Evolutionary conservation across 1,140 invertebrate genomes (phyloP).

Genomic region (Drosophila pandora): DNA sequence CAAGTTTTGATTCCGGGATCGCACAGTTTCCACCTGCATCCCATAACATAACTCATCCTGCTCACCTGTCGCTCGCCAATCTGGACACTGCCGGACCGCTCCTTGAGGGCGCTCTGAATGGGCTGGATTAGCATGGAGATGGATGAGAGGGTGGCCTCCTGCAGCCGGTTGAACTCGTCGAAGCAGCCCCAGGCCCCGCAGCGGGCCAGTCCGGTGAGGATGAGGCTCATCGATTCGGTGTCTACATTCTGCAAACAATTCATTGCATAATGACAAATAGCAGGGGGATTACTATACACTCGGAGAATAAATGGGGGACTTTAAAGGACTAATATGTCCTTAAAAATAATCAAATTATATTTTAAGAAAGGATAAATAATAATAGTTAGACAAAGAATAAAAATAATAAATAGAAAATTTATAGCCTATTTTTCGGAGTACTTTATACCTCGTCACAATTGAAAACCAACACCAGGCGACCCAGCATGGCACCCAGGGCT

Average conservation of each 20-base stretch:
- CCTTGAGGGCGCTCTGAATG: constrained; percentile 93
- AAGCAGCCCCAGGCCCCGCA: constrained; percentile 99
- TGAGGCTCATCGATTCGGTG: constrained; percentile 95
- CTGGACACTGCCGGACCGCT: constrained; percentile 86
- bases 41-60: constrained; percentile 44
- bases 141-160: constrained; percentile 95
- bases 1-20: constrained; percentile 14
- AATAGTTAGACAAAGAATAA: background rate
- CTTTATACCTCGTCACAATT: constrained; percentile 96
- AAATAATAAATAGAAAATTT: background rate
- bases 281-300: constrained; percentile 26
- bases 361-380: too few species aligned
- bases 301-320: background rate
- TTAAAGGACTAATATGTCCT: background rate
- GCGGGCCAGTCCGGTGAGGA: constrained; percentile 95
- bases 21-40: constrained; percentile 9
- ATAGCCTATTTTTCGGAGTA: background rate
- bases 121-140: constrained; percentile 95
- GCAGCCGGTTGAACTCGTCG: constrained; percentile 98
- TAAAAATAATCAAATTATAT: too few species aligned
- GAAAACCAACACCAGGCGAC: constrained; percentile 97
- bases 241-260: constrained; percentile 91
- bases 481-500: constrained; percentile 94
- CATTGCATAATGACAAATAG: constrained; percentile 66
- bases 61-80: constrained; percentile 91